Percentiles rank a stretch among this genome's conserved stretches.
These are phyloP conservation scores for Pogonomyrmex californicus DNA, from an alignment of 1,140 invertebrate species.

Conservation along the genomic window DNA sequence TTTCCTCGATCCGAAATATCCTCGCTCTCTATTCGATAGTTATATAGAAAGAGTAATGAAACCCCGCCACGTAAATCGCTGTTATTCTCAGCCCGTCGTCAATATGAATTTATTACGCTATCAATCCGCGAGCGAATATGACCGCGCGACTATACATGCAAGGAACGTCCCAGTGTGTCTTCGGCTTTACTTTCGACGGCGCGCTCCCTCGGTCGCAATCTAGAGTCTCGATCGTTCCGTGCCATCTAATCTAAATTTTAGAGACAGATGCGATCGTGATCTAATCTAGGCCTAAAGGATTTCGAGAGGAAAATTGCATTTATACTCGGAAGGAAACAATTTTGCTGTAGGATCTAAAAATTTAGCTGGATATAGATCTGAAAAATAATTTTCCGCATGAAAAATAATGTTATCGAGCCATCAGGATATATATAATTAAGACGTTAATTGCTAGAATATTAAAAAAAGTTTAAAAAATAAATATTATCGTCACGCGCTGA, in stretches of 20 bases:
- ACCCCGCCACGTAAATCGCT: conserved; percentile 4
- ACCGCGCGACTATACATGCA: conserved; percentile 15
- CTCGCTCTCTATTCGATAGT: not conserved
- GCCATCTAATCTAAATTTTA: not conserved
- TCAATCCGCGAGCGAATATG: conserved; percentile 15
- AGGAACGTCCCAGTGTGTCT: not conserved
- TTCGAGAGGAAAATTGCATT: not conserved
- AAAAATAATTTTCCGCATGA: no score
- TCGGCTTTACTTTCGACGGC: conserved; percentile 17
- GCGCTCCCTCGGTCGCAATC: not conserved
- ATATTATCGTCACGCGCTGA: no score
- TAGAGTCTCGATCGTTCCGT: not conserved
- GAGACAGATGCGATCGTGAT: not conserved
- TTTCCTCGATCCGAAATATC: conserved; percentile 6
- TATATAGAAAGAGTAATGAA: conserved; percentile 9
- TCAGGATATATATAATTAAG: no score
- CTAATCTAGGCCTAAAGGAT: not conserved
- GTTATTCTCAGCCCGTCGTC: conserved; percentile 33
- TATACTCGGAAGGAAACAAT: no score
- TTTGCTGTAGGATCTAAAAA: no score
- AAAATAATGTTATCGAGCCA: no score
- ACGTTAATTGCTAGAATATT: no score
- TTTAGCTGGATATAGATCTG: no score
- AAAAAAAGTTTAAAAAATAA: no score
- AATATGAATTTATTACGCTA: conserved; percentile 44